These are phyloP conservation scores for Xestia rhomboidea DNA, from an alignment of 2,888 invertebrate genomes.

Conservation along the genomic window DNA sequence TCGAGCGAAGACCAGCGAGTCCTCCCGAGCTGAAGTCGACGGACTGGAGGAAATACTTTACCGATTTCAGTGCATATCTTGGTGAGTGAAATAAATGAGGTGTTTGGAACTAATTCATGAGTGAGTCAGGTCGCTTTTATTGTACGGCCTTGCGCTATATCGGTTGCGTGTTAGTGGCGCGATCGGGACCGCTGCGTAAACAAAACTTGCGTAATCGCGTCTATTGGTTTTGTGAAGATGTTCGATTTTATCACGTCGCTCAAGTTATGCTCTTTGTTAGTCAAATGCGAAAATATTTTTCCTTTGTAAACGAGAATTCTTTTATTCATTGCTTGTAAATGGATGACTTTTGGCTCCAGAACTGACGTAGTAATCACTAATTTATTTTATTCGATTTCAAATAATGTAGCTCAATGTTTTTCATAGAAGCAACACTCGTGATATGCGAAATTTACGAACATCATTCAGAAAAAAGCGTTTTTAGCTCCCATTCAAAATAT, in stretches of 20 bases:
- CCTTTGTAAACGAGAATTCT: constrained; percentile 30
- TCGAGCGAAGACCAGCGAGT: constrained; percentile 80
- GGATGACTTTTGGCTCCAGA: constrained; percentile 31
- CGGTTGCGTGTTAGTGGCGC: constrained; percentile 86
- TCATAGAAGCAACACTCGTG: neutral
- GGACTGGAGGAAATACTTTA: constrained; percentile 89
- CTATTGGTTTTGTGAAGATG: constrained; percentile 68
- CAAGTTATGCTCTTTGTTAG: constrained; percentile 45
- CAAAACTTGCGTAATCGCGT: constrained; percentile 85
- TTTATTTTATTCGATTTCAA: constrained; percentile 30
- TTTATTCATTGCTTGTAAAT: constrained; percentile 42
- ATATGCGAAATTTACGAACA: neutral
- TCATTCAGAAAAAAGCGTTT: constrained; percentile 2
- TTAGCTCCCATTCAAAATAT: constrained; percentile 22
- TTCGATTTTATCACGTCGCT: constrained; percentile 52
- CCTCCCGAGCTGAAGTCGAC: constrained; percentile 83
- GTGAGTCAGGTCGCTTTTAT: constrained; percentile 86
- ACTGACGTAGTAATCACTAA: neutral
- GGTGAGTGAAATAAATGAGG: constrained; percentile 82
- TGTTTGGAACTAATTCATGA: constrained; percentile 71
- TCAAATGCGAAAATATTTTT: constrained; percentile 41
- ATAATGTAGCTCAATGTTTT: constrained; percentile 13
- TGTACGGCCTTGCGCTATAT: constrained; percentile 89
- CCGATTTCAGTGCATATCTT: constrained; percentile 89
- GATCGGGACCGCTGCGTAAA: constrained; percentile 84